phyloP scores from a whole-genome alignment of 2,113 vertebrate species.

The Heteronetta atricapilla region DNA sequence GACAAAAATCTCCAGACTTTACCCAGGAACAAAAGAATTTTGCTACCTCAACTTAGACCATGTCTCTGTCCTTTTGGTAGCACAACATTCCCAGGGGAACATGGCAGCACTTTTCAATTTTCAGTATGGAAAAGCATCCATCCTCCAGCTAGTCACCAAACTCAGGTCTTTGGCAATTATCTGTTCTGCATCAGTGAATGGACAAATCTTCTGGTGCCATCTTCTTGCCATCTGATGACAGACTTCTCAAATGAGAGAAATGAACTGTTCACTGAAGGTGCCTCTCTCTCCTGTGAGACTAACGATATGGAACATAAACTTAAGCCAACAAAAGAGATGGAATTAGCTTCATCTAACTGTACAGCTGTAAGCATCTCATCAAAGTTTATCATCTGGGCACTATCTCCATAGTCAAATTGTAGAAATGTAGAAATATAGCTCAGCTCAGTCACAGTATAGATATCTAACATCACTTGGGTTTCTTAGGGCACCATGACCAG shows the following conservation, averaged over 20 bases:
- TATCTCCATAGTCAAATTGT: not conserved
- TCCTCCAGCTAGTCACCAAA: not conserved
- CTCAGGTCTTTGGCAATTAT: not conserved
- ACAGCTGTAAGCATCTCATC: not conserved
- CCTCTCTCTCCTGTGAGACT: not conserved
- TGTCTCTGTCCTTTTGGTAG: accelerated
- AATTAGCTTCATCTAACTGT: not conserved
- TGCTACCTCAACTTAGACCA: not conserved
- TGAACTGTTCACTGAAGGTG: not conserved
- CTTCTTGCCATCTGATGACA: not conserved
- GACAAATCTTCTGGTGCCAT: not conserved
- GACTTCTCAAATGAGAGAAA: not conserved
- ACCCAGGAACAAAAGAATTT: not conserved
- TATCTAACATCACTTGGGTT: not conserved
- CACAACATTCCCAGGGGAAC: not conserved
- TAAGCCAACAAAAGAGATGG: not conserved
- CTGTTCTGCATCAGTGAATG: not conserved
- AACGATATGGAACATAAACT: not conserved
- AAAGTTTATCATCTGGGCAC: not conserved
- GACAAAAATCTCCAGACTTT: not conserved
- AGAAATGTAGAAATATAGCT: not conserved
- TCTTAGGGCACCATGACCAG: not conserved
- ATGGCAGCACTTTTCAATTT: not conserved
- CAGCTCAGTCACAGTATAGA: not conserved
- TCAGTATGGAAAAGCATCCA: not conserved